Evolutionary conservation across 2,888 invertebrate species (phyloP).

Genomic region (Drosophila algonquin): DNA sequence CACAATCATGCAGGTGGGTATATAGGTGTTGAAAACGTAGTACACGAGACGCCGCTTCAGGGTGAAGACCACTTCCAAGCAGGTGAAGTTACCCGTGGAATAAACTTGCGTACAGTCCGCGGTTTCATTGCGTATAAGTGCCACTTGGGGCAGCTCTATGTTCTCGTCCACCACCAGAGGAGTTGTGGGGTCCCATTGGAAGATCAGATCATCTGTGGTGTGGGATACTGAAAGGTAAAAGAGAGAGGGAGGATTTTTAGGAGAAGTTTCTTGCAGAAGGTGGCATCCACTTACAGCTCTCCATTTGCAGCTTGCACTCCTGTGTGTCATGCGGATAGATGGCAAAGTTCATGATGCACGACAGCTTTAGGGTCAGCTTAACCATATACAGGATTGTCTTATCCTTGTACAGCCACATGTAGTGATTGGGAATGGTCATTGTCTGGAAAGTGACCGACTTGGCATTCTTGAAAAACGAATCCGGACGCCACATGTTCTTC

Average conservation of each 20-base stretch:
- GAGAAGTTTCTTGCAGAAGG: too few species aligned
- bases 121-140: constrained; percentile 93
- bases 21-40: constrained; percentile 96
- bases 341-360: constrained; percentile 97
- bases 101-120: constrained; percentile 93
- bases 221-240: constrained; percentile 88
- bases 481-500: constrained; percentile 96
- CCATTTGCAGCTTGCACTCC: constrained; percentile 97
- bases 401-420: constrained; percentile 95
- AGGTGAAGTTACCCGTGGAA: constrained; percentile 91
- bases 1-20: constrained; percentile 96
- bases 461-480: constrained; percentile 97
- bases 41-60: constrained; percentile 94
- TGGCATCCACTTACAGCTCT: constrained; percentile 90
- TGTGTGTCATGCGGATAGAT: constrained; percentile 98
- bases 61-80: constrained; percentile 95
- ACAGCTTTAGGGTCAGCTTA: constrained; percentile 93
- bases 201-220: constrained; percentile 94
- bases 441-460: constrained; percentile 97
- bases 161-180: constrained; percentile 94
- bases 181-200: constrained; percentile 94
- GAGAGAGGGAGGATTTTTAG: too few species aligned
- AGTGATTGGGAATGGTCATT: constrained; percentile 97
- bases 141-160: constrained; percentile 94
- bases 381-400: constrained; percentile 93